Evolutionary conservation across 64 coral and sea anemone genomes (phyloP), one percentile per base, ranked within the genome.

Genomic region (Acropora tenuis): DNA sequence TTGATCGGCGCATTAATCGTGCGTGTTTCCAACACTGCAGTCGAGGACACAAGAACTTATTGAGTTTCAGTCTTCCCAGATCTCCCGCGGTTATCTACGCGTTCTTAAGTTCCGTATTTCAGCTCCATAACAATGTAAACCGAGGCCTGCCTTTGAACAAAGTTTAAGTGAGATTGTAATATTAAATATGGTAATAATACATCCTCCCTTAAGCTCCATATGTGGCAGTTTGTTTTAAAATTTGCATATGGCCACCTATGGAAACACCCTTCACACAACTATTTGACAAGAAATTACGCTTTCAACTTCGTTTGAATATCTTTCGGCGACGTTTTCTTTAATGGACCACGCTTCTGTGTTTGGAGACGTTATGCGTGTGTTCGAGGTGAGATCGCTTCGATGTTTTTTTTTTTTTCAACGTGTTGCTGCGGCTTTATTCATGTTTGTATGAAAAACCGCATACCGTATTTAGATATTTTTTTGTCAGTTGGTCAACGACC

Each of bases 161-260:
- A 1, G 6, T 41, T 63, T n/a, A 30, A 44, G 43, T 1, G 40
- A 44, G 57, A 63, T 17, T 5, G 18, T 48, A 43, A 30, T 30
- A 48, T 72, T 85, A 4, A 48, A 85, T 71, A 50, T 85, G 65
- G 18, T 71, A 71, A 72, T 72, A 41, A 44, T 1, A 43, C 43
- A 19, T 43, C 43, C 16, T 12, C 12, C 4, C 16, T 48, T 12
- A 43, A 16, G 1, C 3, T 18, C 40, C 16, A 8, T 0, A 7
- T 30, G 30, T 30, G 6, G 47, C 17, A 10, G 13, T 7, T 69
- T 48, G n/a, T 12, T 49, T 85, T 3, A 72, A 20, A 9, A 85
- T 85, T 85, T 85, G 63, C 82, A 85, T 85, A 85, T 17, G 72
- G 3, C 30, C 30, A 30, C 30, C 30, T 30, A 30, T 30, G 30